A percentile compares a stretch with the other conserved stretches of the same genome.
Conservation (phyloP, 2,888 invertebrate species). For the Micoletzkya japonica region DNA sequence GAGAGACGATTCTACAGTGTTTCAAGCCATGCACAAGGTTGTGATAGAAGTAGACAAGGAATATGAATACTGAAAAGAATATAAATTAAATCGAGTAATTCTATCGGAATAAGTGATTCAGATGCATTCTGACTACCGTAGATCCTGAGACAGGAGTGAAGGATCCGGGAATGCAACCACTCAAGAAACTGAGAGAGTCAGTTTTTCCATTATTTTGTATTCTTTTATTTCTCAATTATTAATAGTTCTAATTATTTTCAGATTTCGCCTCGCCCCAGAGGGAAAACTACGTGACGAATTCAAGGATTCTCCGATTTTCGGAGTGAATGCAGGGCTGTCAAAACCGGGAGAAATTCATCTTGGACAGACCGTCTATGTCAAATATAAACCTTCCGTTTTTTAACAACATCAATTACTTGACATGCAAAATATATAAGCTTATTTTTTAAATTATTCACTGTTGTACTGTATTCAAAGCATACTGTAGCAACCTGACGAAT, state of each 20-base stretch:
- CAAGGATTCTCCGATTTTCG: constrained; percentile 46
- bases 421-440: too few relatives aligned
- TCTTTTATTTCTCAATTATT: background rate
- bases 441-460: too few relatives aligned
- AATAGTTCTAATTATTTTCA: constrained; percentile 3
- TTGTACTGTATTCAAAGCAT: too few relatives aligned
- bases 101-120: background rate
- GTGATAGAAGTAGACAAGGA: background rate
- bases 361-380: constrained; percentile 47
- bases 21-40: constrained; percentile 58
- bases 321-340: constrained; percentile 42
- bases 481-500: too few relatives aligned
- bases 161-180: constrained; percentile 42
- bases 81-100: background rate
- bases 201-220: background rate
- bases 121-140: constrained; percentile 46
- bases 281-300: constrained; percentile 40
- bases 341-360: constrained; percentile 40
- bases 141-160: constrained; percentile 40
- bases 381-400: constrained; percentile 38
- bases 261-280: constrained; percentile 45
- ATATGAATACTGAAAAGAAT: background rate
- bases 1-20: constrained; percentile 52
- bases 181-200: constrained; percentile 44
- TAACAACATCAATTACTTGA: too few relatives aligned